phyloP scores from a whole-genome alignment of 2,113 vertebrate species.

The Protobothrops flavoviridis region DNA sequence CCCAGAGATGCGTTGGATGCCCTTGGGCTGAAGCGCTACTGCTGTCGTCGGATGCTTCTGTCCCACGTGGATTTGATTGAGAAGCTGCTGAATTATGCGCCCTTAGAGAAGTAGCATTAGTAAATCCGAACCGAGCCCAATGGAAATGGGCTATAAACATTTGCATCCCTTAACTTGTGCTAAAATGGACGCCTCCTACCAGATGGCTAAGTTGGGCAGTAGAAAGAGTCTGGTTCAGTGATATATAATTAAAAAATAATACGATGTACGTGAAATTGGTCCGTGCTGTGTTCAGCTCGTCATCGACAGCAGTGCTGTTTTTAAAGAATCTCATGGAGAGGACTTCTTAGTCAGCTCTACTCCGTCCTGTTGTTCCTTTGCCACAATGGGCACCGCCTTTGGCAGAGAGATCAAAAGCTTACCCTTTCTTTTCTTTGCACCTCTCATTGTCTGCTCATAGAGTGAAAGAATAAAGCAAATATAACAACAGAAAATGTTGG shows the following conservation, averaged over 20 bases:
- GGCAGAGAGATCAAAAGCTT: neutral
- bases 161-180: neutral
- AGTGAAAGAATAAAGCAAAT: neutral
- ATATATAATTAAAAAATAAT: neutral
- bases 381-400: neutral
- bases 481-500: too few relatives aligned
- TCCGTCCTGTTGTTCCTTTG: neutral
- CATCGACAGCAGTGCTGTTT: neutral
- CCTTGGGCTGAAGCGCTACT: slow-evolving; percentile 83
- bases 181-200: neutral
- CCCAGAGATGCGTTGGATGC: slow-evolving; percentile 81
- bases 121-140: neutral
- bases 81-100: slow-evolving; percentile 84
- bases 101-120: slow-evolving; percentile 75
- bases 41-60: slow-evolving; percentile 83
- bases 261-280: neutral
- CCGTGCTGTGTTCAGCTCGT: neutral
- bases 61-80: slow-evolving; percentile 86
- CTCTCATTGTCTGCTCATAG: neutral
- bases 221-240: neutral
- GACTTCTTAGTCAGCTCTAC: neutral
- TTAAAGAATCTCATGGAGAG: neutral
- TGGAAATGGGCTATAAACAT: too few relatives aligned
- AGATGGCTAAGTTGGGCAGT: neutral
- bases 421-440: neutral